Evolutionary conservation across 2,113 vertebrate species (phyloP), one percentile per base, ranked within the genome.

Genomic region (Azemiops feae): DNA sequence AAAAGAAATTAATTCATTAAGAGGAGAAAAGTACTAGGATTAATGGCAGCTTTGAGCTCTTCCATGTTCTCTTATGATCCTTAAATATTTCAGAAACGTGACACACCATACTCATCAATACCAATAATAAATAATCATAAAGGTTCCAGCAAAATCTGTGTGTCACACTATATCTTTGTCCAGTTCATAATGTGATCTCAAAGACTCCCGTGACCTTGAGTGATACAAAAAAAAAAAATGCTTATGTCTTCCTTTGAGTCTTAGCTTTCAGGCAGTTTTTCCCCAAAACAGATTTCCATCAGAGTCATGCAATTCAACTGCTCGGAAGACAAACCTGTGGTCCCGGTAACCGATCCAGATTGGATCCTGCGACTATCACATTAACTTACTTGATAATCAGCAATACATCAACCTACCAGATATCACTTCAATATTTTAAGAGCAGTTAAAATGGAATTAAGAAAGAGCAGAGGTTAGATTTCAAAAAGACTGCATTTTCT

Each of bases 1-100:
- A 87, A 92, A 87, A 92, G 57, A 74, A 92, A 92, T 94, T 88
- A 89, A 92, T 88, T 93, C 90, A 91, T 93, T 88, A 94, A 90
- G 52, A 87, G 22, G 27, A 39, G 43, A 47, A 92, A 92, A 87
- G 53, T 50, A 43, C 11, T 45, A 22, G 50, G 57, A 90, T 69
- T 91, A 92, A 90, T 74, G 69, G 89, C 64, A 90, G 81, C 43
- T 39, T 85, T 58, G 57, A 47, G 14, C n/a, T 55, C 69, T 87
- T 74, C 92, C 85, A 90, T 89, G 88, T 52, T 86, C 88, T 89
- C 47, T 87, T 39, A 11, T 64, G 53, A 30, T 88, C 8, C 9
- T 92, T 87, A 92, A 90, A 87, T 88, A 94, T 87, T 88, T 91
- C 30, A 3, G 58, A 57, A 87, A 90, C 87, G 39, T 45, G 88